phyloP scores from a whole-genome alignment of 2,113 vertebrate genomes.

The Dasyurus viverrinus region DNA sequence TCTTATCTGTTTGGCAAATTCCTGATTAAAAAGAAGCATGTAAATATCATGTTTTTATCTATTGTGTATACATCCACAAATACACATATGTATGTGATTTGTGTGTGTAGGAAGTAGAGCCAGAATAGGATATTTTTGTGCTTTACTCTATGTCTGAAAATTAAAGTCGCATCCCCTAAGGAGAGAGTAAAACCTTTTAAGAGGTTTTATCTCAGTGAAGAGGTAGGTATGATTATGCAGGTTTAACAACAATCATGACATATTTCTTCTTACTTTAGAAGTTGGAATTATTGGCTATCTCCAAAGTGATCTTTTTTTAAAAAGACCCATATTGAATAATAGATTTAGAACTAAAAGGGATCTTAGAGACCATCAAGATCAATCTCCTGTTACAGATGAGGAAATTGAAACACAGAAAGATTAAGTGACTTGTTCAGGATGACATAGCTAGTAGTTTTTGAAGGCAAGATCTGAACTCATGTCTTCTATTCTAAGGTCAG shows the following conservation, averaged over 20 bases:
- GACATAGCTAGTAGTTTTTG: not conserved
- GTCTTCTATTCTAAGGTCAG: not conserved
- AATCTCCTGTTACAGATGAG: not conserved
- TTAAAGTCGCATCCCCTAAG: not conserved
- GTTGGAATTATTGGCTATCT: not conserved
- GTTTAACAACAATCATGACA: not conserved
- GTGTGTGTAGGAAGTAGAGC: not conserved
- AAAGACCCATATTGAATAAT: not conserved
- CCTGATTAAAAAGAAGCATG: not conserved
- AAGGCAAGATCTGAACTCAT: not conserved
- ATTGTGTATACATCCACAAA: not conserved
- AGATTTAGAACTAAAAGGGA: not conserved
- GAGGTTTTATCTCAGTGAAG: not conserved
- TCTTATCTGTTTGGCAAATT: not conserved
- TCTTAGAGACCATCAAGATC: not conserved
- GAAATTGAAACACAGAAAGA: not conserved
- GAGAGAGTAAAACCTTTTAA: not conserved
- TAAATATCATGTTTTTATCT: not conserved
- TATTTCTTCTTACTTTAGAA: not conserved
- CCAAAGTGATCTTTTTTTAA: not conserved
- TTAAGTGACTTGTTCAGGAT: not conserved
- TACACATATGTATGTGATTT: not conserved
- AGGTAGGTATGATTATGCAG: not conserved
- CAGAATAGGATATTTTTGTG: too few species aligned
- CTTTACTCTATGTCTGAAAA: not conserved